Evolutionary conservation across 2,797 vertebrate species (phyloP), one percentile per base, ranked within the genome.

Genomic region (Sebastolobus alascanus): DNA sequence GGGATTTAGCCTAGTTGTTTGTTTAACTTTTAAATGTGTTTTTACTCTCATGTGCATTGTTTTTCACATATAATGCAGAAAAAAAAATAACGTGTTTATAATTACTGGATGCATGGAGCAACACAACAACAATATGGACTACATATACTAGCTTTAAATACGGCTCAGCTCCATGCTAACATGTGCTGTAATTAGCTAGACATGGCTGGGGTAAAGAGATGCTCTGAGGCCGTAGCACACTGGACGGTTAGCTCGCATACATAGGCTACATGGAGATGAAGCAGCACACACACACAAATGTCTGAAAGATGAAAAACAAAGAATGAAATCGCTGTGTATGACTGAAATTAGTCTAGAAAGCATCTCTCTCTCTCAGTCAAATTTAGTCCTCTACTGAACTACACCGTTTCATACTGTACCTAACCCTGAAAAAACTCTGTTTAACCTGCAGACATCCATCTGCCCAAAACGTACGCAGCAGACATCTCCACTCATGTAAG

Each of bases 361-460:
- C 5, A 40, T 14, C 40, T 43, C 40, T 43, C 40, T 43, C 40
- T 43, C 5, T 3, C 0, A 16, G 40, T 43, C 40, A 9, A 9
- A 16, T 22, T 35, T 38, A 50, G 2, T 72, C 22, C n/a, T 75
- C 60, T 6, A 4, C 6, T 79, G 16, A 81, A 76, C 7, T 18
- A 33, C 11, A 76, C 33, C 43, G 55, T 4, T 27, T 79, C 65
- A 63, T 38, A 35, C 68, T 70, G 29, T 67, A 78, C n/a, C 61
- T 67, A 56, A 84, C 64, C 65, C 67, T 65, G 46, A 77, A 73
- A 60, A 22, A 76, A 68, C 79, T 80, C 60, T 50, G 50, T 77
- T 77, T 86, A 77, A 79, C 71, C 85, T 70, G 74, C 80, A 86
- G 85, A 77, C 75, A 76, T 68, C 70, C 77, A 87, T 90, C 80